phyloP scores from a whole-genome alignment of 2,113 vertebrate species.

The Recurvirostra avosetta region DNA sequence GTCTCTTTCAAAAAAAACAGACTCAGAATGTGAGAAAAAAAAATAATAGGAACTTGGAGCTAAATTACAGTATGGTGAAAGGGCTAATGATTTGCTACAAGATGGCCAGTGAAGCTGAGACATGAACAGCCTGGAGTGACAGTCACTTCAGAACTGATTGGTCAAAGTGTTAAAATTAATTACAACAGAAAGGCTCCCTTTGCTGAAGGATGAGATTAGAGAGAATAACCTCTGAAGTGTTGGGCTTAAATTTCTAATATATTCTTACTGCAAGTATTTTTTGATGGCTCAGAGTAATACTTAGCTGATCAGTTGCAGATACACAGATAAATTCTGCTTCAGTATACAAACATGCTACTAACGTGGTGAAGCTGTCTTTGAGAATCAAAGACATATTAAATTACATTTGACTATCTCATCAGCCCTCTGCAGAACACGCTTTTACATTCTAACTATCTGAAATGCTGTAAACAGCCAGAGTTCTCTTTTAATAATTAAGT shows the following conservation, averaged over 20 bases:
- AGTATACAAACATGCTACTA: background rate
- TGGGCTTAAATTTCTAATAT: background rate
- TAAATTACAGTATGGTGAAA: background rate
- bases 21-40: background rate
- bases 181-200: background rate
- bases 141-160: background rate
- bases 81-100: background rate
- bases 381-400: background rate
- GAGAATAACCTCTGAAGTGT: background rate
- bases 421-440: background rate
- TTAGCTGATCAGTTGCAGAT: background rate
- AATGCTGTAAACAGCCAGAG: background rate
- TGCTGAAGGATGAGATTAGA: background rate
- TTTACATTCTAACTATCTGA: background rate
- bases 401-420: constrained; percentile 15
- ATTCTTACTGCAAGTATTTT: background rate
- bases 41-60: background rate
- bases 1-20: background rate
- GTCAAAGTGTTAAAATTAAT: constrained; percentile 17
- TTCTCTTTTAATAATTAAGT: background rate
- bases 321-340: background rate
- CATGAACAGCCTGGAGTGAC: background rate
- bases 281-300: background rate
- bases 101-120: background rate
- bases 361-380: background rate